Percentiles rank a stretch among this genome's conserved stretches.
Conservation (phyloP, 1,140 invertebrate species). For the Galleria mellonella region DNA sequence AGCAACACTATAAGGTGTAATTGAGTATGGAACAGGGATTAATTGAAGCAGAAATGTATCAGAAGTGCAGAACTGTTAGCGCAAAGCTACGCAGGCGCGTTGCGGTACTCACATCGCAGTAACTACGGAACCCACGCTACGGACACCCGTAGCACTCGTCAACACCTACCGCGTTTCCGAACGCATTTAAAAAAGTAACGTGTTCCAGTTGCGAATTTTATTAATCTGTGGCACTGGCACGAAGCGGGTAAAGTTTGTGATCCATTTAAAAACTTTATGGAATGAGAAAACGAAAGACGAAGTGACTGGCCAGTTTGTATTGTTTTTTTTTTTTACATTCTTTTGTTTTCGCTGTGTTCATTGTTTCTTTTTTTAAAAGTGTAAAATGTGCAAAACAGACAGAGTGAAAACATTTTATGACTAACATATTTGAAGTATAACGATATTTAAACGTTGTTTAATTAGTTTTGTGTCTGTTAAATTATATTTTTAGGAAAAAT, state of each 20-base stretch:
- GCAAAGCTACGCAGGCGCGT: slow-evolving; percentile 60
- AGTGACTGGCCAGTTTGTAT: slow-evolving; percentile 6
- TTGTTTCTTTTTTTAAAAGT: slow-evolving; percentile 7
- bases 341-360: slow-evolving; percentile 2
- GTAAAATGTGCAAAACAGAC: background rate
- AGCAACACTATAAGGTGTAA: slow-evolving; percentile 39
- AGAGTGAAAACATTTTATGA: no score
- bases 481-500: no score
- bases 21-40: slow-evolving; percentile 58
- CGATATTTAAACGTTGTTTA: no score
- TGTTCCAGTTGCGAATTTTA: slow-evolving; percentile 4
- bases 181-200: slow-evolving; percentile 8
- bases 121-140: slow-evolving; percentile 32
- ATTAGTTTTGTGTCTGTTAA: no score
- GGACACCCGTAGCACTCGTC: slow-evolving; percentile 28
- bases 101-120: slow-evolving; percentile 43
- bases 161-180: slow-evolving; percentile 4
- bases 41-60: slow-evolving; percentile 68
- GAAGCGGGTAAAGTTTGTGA: slow-evolving; percentile 4
- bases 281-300: background rate
- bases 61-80: slow-evolving; percentile 49
- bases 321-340: slow-evolving; percentile 2
- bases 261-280: slow-evolving; percentile 1
- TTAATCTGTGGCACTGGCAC: no score
- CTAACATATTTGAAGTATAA: no score